Conservation (phyloP, 2,888 invertebrate species). For the Mesochorus sp. region DNA sequence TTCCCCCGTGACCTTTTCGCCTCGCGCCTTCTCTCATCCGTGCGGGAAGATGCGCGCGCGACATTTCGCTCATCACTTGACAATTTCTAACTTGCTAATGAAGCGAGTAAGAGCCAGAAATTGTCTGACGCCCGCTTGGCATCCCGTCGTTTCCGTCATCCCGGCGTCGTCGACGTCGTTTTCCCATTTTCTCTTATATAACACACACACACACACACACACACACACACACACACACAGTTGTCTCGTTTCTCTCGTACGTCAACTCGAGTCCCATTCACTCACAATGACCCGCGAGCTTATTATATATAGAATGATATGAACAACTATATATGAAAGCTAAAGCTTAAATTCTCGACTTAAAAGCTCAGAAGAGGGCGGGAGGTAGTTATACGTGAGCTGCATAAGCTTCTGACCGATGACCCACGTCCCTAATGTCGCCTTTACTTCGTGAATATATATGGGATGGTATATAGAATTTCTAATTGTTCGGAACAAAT, state of each 20-base stretch:
- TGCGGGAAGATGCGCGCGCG: slow-evolving; percentile 2
- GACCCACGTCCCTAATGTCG: too few relatives aligned
- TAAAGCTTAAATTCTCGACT: neutral
- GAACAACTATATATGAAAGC: neutral
- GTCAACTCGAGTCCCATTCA: slow-evolving; percentile 6
- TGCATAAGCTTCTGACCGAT: neutral
- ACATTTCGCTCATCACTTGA: slow-evolving; percentile 40
- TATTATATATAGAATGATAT: neutral
- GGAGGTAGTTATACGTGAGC: neutral
- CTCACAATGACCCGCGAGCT: neutral
- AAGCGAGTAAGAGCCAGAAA: slow-evolving; percentile 29
- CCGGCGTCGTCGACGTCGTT: slow-evolving; percentile 30
- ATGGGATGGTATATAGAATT: too few relatives aligned
- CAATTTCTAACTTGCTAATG: slow-evolving; percentile 58
- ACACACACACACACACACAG: neutral
- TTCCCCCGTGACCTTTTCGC: slow-evolving; percentile 8
- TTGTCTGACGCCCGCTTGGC: slow-evolving; percentile 23
- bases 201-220: neutral
- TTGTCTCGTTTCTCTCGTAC: slow-evolving; percentile 3
- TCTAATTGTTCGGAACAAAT: too few relatives aligned
- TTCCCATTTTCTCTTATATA: slow-evolving; percentile 39
- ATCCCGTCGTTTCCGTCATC: neutral
- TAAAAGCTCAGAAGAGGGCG: too few relatives aligned
- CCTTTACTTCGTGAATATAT: too few relatives aligned
- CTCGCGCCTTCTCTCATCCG: neutral